phyloP scores from a whole-genome alignment of 2,113 vertebrate genomes.

The Aldabrachelys gigantea region DNA sequence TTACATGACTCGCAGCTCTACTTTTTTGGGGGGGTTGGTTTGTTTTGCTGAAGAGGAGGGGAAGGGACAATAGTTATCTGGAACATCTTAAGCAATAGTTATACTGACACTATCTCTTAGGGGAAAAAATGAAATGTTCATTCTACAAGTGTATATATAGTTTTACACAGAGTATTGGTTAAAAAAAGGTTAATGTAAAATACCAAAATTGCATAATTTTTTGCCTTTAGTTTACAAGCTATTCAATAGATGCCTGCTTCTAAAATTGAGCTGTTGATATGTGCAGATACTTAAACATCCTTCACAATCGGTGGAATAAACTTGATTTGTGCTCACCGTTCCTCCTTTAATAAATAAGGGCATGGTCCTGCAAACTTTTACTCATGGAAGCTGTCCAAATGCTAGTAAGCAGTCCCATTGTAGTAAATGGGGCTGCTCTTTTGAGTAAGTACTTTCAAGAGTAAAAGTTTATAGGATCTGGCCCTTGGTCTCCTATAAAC shows the following conservation, averaged over 20 bases:
- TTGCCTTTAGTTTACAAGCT: no score
- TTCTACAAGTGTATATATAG: neutral
- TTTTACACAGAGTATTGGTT: neutral
- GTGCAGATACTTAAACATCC: neutral
- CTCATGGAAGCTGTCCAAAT: neutral
- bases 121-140: neutral
- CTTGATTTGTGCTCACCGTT: neutral
- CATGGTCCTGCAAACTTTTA: neutral
- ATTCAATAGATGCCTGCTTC: neutral
- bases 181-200: no score
- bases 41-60: neutral
- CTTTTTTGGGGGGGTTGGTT: neutral
- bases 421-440: neutral
- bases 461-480: neutral
- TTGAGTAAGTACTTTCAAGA: neutral
- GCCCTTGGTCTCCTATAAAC: neutral
- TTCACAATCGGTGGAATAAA: no score
- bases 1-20: neutral
- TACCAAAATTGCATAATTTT: no score
- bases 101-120: neutral
- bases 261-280: no score
- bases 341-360: neutral
- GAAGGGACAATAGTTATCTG: fast-evolving
- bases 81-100: neutral
- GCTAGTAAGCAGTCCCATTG: neutral